These are phyloP conservation scores for Phrynocephalus guinanensis DNA, from an alignment of 2,797 vertebrate genomes.

Conservation along the genomic window DNA sequence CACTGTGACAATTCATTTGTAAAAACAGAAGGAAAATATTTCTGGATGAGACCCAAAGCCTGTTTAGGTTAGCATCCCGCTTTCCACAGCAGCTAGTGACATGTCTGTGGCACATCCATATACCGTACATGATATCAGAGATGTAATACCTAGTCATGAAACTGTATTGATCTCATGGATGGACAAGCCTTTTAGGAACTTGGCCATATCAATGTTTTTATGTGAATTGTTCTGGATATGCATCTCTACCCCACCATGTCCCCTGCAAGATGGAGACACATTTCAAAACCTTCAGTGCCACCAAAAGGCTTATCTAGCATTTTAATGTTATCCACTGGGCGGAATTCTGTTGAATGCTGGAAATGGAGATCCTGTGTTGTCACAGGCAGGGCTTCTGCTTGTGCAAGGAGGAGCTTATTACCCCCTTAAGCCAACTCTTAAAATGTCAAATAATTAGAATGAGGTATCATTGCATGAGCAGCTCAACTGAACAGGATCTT, in stretches of 20 bases:
- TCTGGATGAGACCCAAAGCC: neutral
- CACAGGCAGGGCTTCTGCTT: too few relatives aligned
- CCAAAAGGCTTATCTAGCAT: neutral
- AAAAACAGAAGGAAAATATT: neutral
- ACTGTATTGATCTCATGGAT: conserved; percentile 60
- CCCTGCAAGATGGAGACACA: neutral
- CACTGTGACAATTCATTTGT: conserved; percentile 39
- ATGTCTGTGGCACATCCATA: neutral
- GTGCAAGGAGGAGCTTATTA: neutral
- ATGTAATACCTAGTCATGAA: conserved; percentile 32
- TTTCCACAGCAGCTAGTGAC: neutral
- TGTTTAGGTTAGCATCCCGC: neutral
- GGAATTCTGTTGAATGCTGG: too few relatives aligned
- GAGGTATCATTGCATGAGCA: neutral
- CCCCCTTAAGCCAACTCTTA: neutral
- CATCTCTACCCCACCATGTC: neutral
- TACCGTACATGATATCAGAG: too few relatives aligned
- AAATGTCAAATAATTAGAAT: neutral
- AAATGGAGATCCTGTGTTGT: too few relatives aligned
- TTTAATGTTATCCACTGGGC: neutral
- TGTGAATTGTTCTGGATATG: neutral
- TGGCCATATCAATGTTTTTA: neutral
- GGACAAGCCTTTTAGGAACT: conserved; percentile 26
- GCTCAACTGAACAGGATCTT: neutral
- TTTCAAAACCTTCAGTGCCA: neutral